phyloP scores from a whole-genome alignment of 2,113 vertebrate genomes.

The Glaucidium brasilianum region DNA sequence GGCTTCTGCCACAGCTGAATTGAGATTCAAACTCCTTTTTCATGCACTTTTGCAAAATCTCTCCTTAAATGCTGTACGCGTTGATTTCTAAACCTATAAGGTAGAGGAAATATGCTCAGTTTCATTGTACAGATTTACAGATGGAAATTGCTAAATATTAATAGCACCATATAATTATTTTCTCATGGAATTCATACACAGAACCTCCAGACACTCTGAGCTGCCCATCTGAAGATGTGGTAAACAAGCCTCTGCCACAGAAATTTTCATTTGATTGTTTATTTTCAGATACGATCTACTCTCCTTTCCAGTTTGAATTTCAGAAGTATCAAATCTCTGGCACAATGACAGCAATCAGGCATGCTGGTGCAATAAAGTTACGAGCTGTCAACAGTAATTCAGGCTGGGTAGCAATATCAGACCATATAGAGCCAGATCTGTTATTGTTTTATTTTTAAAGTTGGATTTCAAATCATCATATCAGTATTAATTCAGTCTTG shows the following conservation, averaged over 20 bases:
- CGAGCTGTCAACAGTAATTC: not conserved
- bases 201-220: not conserved
- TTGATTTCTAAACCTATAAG: not conserved
- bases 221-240: not conserved
- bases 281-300: slow-evolving; percentile 11
- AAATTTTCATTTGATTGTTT: not conserved
- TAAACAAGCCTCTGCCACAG: not conserved
- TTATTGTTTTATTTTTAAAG: not conserved
- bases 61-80: not conserved
- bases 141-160: not conserved
- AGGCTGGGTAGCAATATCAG: not conserved
- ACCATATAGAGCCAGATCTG: not conserved
- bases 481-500: not conserved
- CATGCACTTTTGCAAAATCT: not conserved
- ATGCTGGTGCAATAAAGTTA: not conserved
- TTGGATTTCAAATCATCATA: not conserved
- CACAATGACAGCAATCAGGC: not conserved
- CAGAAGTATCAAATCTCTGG: slow-evolving; percentile 2
- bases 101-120: not conserved
- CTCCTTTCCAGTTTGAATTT: not conserved
- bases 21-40: not conserved
- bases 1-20: not conserved
- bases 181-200: not conserved
- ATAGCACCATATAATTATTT: not conserved
- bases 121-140: not conserved